These are phyloP conservation scores for Hipparchia sbordonii DNA, from an alignment of 2,888 invertebrate species.

Conservation along the genomic window DNA sequence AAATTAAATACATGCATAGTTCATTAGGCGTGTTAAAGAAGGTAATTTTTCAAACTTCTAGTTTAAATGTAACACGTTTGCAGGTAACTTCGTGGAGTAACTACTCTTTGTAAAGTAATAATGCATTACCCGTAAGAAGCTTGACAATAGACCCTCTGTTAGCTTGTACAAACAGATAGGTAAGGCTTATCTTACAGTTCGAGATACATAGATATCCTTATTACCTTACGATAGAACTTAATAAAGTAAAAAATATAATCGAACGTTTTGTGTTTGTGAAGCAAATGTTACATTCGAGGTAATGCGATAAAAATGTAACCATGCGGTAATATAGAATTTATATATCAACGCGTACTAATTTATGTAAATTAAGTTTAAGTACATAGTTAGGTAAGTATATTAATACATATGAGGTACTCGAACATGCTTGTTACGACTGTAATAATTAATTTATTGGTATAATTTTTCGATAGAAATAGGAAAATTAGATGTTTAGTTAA, in stretches of 20 bases:
- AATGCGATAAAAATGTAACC: slow-evolving; percentile 1
- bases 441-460: too few species aligned
- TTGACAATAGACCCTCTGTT: slow-evolving; percentile 74
- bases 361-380: slow-evolving; percentile 6
- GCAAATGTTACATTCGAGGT: slow-evolving; percentile 20
- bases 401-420: not conserved
- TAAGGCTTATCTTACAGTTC: slow-evolving; percentile 68
- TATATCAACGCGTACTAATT: slow-evolving; percentile 8
- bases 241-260: slow-evolving; percentile 35
- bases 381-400: not conserved
- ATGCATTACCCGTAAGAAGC: slow-evolving; percentile 63
- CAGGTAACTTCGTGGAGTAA: slow-evolving; percentile 69
- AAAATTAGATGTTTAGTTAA: too few species aligned
- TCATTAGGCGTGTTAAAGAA: not conserved
- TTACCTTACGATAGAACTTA: slow-evolving; percentile 49
- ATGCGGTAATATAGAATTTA: slow-evolving; percentile 1
- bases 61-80: slow-evolving; percentile 20
- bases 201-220: slow-evolving; percentile 47
- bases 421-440: not conserved
- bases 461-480: too few species aligned
- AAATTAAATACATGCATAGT: not conserved
- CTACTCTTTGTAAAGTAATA: slow-evolving; percentile 57
- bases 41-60: not conserved
- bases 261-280: slow-evolving; percentile 28
- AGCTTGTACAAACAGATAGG: slow-evolving; percentile 78